These are phyloP conservation scores for Petrocephalus microphthalmus DNA, from an alignment of 2,113 vertebrate genomes.

Conservation along the genomic window DNA sequence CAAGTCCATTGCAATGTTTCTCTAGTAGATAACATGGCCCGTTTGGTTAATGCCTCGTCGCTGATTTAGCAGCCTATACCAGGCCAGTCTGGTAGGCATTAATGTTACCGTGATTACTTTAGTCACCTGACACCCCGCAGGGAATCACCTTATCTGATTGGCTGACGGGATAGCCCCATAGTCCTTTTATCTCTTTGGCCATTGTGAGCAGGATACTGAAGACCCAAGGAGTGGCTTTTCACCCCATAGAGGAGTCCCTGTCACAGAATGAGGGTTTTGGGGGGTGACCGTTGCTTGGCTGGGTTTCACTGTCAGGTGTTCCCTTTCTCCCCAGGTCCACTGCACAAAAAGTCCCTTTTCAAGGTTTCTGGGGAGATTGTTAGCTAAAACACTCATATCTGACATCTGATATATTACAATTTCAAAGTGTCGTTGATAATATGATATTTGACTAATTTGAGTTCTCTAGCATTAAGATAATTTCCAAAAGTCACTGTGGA, in stretches of 20 bases:
- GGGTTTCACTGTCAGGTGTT: slow-evolving; percentile 28
- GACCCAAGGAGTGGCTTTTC: slow-evolving; percentile 12
- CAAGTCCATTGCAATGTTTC: background rate
- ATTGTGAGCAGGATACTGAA: slow-evolving; percentile 14
- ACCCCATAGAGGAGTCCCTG: background rate
- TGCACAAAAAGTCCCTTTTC: background rate
- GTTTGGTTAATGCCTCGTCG: background rate
- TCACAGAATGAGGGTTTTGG: slow-evolving; percentile 20
- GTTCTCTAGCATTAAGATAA: background rate
- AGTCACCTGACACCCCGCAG: slow-evolving; percentile 28
- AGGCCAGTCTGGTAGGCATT: slow-evolving; percentile 2
- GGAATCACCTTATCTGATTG: slow-evolving; percentile 26
- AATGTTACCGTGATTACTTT: slow-evolving; percentile 6
- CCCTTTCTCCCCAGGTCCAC: slow-evolving; percentile 18
- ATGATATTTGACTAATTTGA: background rate
- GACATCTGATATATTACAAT: background rate
- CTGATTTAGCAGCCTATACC: background rate
- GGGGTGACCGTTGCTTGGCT: slow-evolving; percentile 5
- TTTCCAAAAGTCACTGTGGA: background rate
- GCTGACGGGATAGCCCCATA: slow-evolving; percentile 21
- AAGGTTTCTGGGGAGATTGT: background rate
- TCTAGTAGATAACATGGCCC: background rate
- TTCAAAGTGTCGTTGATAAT: background rate
- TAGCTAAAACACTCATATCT: background rate
- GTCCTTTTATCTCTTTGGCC: slow-evolving; percentile 18